Percentiles rank a stretch among this genome's conserved stretches.
Conservation (phyloP, 2,888 invertebrate species). For the Drosophila sordidula region DNA sequence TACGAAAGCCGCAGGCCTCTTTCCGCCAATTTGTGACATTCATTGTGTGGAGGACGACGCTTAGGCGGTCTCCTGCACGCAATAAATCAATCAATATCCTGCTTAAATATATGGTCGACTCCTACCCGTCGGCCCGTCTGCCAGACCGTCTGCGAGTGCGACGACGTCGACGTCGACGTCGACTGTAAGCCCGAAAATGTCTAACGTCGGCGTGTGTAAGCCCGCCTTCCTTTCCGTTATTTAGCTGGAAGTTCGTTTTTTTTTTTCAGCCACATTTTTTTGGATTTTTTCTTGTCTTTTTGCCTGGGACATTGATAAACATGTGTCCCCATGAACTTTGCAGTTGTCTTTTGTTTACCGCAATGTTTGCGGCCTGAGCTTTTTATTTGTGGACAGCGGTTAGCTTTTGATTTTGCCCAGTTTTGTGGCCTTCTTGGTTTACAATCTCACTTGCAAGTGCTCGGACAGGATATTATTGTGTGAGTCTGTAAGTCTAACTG, state of each 20-base stretch:
- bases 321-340: constrained; percentile 62
- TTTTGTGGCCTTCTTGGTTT: constrained; percentile 20
- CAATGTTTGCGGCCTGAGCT: constrained; percentile 54
- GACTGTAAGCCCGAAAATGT: constrained; percentile 51
- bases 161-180: constrained; percentile 20
- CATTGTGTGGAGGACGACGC: constrained; percentile 51
- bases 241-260: constrained; percentile 36
- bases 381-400: constrained; percentile 55
- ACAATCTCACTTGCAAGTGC: constrained; percentile 47
- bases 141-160: constrained; percentile 38
- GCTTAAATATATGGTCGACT: constrained; percentile 47
- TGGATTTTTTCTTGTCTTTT: constrained; percentile 20
- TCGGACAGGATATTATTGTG: constrained; percentile 64
- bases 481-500: constrained; percentile 7
- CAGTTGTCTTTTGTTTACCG: constrained; percentile 66
- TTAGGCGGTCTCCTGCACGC: constrained; percentile 47
- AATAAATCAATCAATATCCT: constrained; percentile 63
- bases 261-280: constrained; percentile 2
- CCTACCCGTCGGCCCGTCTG: constrained; percentile 18
- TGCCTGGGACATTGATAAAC: constrained; percentile 61
- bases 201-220: constrained; percentile 53
- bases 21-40: constrained; percentile 50
- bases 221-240: constrained; percentile 42
- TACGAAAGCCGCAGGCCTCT: constrained; percentile 30
- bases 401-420: constrained; percentile 15